Percentiles rank a stretch among this genome's conserved stretches.
Evolutionary conservation across 2,113 vertebrate genomes (phyloP).

Genomic region (Egretta garzetta): DNA sequence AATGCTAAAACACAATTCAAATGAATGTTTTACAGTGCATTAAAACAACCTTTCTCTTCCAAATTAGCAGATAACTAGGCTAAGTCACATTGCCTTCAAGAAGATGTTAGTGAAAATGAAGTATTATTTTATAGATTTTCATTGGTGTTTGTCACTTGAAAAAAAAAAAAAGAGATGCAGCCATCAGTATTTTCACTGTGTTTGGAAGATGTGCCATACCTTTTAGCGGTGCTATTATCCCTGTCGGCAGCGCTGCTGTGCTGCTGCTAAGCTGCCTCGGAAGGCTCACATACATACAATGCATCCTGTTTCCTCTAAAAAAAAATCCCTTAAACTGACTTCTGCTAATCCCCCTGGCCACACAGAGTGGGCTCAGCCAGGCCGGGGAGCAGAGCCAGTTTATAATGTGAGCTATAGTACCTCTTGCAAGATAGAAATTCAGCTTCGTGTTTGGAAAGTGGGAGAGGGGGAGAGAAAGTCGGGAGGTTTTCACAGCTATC

Average conservation of each 20-base stretch:
- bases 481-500: not conserved
- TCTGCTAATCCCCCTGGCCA: constrained; percentile 26
- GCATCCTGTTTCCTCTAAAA: not conserved
- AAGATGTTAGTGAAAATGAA: not conserved
- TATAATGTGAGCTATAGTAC: not conserved
- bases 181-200: not conserved
- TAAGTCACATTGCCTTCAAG: not conserved
- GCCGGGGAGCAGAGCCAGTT: not conserved
- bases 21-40: not conserved
- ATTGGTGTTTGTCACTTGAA: not conserved
- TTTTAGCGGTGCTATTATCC: constrained; percentile 16
- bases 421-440: not conserved
- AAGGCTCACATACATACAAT: not conserved
- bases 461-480: not conserved
- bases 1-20: not conserved
- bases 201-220: not conserved
- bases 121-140: not conserved
- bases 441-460: not conserved
- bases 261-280: not conserved
- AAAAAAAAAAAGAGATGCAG: not conserved
- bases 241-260: not conserved
- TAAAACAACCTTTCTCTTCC: not conserved
- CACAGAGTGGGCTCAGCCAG: not conserved
- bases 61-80: not conserved
- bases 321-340: not conserved